Percentiles rank a stretch among this genome's conserved stretches.
Evolutionary conservation across 1,140 invertebrate genomes (phyloP).

Genomic region (Agrilus planipennis): DNA sequence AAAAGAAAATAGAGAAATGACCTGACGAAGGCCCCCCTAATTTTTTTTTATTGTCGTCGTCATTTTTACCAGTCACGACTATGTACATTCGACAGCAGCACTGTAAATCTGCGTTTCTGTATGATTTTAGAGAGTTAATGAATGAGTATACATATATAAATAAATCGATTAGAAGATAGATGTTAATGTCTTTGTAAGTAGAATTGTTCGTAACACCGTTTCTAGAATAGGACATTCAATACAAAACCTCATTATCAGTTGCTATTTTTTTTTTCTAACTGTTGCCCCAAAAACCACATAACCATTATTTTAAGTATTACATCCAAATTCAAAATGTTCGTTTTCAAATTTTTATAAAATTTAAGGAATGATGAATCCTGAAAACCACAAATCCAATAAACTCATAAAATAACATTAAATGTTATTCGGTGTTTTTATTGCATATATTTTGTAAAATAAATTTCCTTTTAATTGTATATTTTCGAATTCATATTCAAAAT

Average conservation of each 20-base stretch:
- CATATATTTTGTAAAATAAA: no score
- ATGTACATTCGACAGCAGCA: constrained; percentile 17
- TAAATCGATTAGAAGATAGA: constrained; percentile 33
- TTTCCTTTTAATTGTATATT: no score
- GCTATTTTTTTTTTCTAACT: constrained; percentile 4
- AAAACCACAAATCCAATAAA: no score
- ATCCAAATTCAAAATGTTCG: no score
- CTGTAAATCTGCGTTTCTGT: constrained; percentile 22
- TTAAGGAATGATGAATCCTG: no score
- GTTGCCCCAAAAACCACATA: no score
- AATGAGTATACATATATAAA: constrained; percentile 36
- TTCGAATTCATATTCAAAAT: no score
- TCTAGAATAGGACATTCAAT: constrained; percentile 34
- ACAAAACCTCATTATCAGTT: constrained; percentile 20
- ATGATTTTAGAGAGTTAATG: constrained; percentile 24
- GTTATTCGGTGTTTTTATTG: no score
- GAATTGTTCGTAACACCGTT: constrained; percentile 36
- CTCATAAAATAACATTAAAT: no score
- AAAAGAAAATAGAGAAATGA: constrained; percentile 1
- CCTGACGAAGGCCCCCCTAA: no score
- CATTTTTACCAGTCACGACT: constrained; percentile 5
- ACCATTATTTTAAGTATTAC: no score
- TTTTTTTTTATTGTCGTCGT: constrained; percentile 6
- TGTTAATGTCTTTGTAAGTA: constrained; percentile 38
- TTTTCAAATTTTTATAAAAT: no score